phyloP scores from a whole-genome alignment of 2,888 invertebrate species.

The Sisyra terminalis region DNA sequence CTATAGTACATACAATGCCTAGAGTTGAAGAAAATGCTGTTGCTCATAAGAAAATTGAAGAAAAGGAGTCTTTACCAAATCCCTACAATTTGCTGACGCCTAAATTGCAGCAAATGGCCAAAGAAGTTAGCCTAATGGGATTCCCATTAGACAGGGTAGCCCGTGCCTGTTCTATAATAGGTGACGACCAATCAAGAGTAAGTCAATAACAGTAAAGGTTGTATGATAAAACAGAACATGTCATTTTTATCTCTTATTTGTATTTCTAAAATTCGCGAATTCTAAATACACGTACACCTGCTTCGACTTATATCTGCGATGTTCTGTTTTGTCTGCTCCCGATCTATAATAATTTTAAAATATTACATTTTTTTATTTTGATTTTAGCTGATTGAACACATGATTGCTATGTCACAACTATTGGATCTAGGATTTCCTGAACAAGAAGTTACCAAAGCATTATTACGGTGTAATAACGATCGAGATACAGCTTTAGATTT shows the following conservation, averaged over 20 bases:
- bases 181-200: constrained; percentile 75
- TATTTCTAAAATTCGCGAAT: too few species aligned
- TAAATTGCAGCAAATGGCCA: constrained; percentile 47
- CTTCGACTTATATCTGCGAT: background rate
- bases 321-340: too few species aligned
- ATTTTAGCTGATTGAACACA: constrained; percentile 61
- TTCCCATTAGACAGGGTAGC: constrained; percentile 69
- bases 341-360: constrained; percentile 7
- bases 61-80: constrained; percentile 20
- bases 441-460: constrained; percentile 51
- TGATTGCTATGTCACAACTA: constrained; percentile 59
- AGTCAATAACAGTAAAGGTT: constrained; percentile 12
- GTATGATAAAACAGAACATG: too few species aligned
- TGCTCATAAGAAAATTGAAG: background rate
- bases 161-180: constrained; percentile 59
- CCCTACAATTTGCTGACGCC: constrained; percentile 28
- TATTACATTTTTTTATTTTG: background rate
- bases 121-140: constrained; percentile 72
- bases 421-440: constrained; percentile 73
- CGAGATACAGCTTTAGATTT: constrained; percentile 67
- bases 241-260: too few species aligned
- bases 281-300: background rate
- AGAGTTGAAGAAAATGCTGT: constrained; percentile 8
- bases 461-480: constrained; percentile 63
- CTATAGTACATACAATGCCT: background rate